Base-by-base conservation (phyloP, 2,797 vertebrate genomes). In the Loriculus beryllinus region DNA sequence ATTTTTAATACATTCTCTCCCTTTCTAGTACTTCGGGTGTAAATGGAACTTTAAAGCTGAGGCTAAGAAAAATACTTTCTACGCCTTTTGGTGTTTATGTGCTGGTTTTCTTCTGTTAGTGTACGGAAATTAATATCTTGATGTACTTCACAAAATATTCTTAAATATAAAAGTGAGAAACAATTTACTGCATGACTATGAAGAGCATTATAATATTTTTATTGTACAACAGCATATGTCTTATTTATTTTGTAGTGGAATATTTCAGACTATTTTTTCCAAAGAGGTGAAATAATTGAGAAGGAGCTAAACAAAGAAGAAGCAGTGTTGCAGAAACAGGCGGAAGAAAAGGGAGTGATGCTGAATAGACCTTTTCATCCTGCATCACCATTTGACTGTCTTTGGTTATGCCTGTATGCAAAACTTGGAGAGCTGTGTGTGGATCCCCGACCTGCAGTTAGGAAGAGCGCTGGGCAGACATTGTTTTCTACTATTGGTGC, bases 191-290 rank as follows among this genome's bases (percentile, higher is more conserved):
- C 3, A 16, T 65, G 18, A 69, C 82, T 40, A 75, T 52, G 60
- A 52, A 48, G 7, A 49, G 8, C 37, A 23, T 52, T 51, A 2
- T 26, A 43, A 63, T 83, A 9, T 51, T 86, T 88, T 63, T 42
- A 35, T 62, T 68, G 59, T 81, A 85, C 20, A 85, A 42, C 23
- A 82, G 28, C n/a, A 11, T 68, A 6, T 92, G 43, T 90, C 40
- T 95, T 86, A 33, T 71, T 97, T 95, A 59, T 78, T 90, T 97
- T 97, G 51, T 97, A 99, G 99, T 99, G 99, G 99, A 99, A 99
- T 97, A 99, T 99, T 98, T 99, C 99, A 0, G 99, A 99, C 97
- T 99, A 99, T 97, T 99, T 99, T 98, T 99, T 99, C 97, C 99
- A 99, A 98, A 98, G 99, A 96, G 99, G 99, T 12, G 99, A 99